Percentiles rank a stretch among this genome's conserved stretches.
These are phyloP conservation scores for Manduca sexta DNA, from an alignment of 1,140 invertebrate species.

Conservation along the genomic window DNA sequence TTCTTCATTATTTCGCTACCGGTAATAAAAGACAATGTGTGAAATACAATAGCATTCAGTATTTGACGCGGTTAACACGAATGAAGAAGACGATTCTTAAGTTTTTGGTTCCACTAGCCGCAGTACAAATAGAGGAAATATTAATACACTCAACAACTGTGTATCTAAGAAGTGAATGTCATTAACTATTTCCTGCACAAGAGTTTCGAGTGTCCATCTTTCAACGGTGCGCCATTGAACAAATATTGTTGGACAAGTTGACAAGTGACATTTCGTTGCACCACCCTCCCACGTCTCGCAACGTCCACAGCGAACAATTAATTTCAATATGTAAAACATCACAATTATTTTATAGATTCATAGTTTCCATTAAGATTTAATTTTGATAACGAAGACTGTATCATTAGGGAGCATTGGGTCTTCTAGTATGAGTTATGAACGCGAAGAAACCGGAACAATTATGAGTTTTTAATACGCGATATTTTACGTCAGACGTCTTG, in stretches of 20 bases:
- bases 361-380: slow-evolving; percentile 56
- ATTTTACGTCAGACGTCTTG: background rate
- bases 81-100: too few relatives aligned
- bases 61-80: too few relatives aligned
- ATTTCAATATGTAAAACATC: slow-evolving; percentile 52
- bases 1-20: background rate
- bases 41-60: too few relatives aligned
- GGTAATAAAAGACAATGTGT: too few relatives aligned
- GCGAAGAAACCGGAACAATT: slow-evolving; percentile 2
- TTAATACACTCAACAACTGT: slow-evolving; percentile 44
- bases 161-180: slow-evolving; percentile 58
- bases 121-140: slow-evolving; percentile 27
- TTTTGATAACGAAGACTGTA: slow-evolving; percentile 54
- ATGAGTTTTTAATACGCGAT: background rate
- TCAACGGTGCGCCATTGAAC: slow-evolving; percentile 59
- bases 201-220: slow-evolving; percentile 56
- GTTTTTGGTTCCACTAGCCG: too few relatives aligned
- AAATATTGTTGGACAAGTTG: slow-evolving; percentile 66
- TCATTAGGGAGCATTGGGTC: slow-evolving; percentile 37
- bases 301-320: slow-evolving; percentile 39
- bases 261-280: slow-evolving; percentile 62
- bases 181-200: slow-evolving; percentile 60
- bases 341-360: slow-evolving; percentile 60
- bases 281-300: slow-evolving; percentile 43
- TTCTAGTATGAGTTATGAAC: slow-evolving; percentile 29